phyloP scores from a whole-genome alignment of 2,888 invertebrate species.

The Drosophila nr. perissopoda region DNA sequence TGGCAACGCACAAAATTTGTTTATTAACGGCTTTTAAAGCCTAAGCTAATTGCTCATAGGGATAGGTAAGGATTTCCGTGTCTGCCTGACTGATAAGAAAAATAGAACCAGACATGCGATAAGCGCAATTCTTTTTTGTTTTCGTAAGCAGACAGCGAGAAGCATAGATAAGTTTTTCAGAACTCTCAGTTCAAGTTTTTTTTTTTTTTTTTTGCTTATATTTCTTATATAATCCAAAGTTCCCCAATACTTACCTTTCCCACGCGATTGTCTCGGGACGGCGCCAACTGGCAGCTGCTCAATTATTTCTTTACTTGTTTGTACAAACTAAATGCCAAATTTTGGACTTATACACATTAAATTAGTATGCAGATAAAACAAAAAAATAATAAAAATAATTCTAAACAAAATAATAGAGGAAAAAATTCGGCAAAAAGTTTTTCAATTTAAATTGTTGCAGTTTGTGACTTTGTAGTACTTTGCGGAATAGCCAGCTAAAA shows the following conservation, averaged over 20 bases:
- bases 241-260: constrained; percentile 62
- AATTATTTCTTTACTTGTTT: constrained; percentile 39
- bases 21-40: constrained; percentile 13
- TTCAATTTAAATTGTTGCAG: constrained; percentile 31
- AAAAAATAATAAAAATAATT: constrained; percentile 2
- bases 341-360: constrained; percentile 39
- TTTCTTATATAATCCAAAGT: constrained; percentile 12
- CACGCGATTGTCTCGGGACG: constrained; percentile 39
- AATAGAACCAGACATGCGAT: constrained; percentile 9
- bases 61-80: constrained; percentile 46
- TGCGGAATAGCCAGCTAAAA: constrained; percentile 2
- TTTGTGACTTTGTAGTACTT: constrained; percentile 40
- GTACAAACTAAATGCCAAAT: constrained; percentile 23
- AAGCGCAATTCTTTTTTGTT: constrained; percentile 19
- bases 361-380: constrained; percentile 47
- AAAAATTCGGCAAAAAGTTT: constrained; percentile 21
- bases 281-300: constrained; percentile 61
- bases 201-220: not conserved
- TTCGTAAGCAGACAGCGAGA: not conserved
- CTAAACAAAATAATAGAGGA: not conserved
- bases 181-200: not conserved
- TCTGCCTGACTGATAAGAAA: not conserved
- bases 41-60: constrained; percentile 35
- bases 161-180: constrained; percentile 21
- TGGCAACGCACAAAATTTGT: constrained; percentile 4